Evolutionary conservation across 2,888 invertebrate species (phyloP).

Genomic region (Lucinisca nassula): DNA sequence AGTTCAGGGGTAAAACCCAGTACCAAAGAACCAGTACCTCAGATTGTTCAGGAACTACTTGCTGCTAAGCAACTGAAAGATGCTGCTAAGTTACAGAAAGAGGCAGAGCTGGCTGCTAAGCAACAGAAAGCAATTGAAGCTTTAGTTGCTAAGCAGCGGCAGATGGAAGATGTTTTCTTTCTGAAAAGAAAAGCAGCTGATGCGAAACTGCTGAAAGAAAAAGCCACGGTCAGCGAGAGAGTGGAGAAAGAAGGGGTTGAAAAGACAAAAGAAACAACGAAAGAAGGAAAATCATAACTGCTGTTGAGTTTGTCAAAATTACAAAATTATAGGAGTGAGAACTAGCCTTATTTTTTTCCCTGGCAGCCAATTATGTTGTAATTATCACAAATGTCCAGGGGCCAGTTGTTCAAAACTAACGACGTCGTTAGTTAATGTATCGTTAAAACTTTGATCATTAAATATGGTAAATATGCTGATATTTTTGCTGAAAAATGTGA

Average conservation of each 20-base stretch:
- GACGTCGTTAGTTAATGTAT: no score
- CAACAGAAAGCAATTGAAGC: slow-evolving; percentile 27
- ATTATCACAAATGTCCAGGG: no score
- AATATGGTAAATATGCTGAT: no score
- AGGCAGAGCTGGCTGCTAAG: slow-evolving; percentile 38
- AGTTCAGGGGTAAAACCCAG: slow-evolving; percentile 12
- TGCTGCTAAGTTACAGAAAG: slow-evolving; percentile 53
- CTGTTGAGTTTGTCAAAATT: background rate
- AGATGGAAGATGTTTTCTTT: slow-evolving; percentile 8
- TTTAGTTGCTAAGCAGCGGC: slow-evolving; percentile 11
- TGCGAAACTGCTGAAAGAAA: slow-evolving; percentile 11
- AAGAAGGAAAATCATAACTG: background rate
- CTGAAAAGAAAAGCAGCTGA: background rate
- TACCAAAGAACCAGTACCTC: slow-evolving; percentile 62
- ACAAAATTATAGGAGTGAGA: no score
- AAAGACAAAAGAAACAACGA: background rate
- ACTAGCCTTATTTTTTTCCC: no score
- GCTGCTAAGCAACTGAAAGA: slow-evolving; percentile 59
- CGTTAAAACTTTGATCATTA: no score
- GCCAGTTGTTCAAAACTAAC: no score
- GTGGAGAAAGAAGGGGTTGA: background rate
- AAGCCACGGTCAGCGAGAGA: background rate
- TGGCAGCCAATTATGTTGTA: no score
- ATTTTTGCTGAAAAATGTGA: no score
- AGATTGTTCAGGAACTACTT: slow-evolving; percentile 64